Percentiles rank a stretch among this genome's conserved stretches.
Evolutionary conservation across 1,140 invertebrate species (phyloP).

Genomic region (Solen grandis): DNA sequence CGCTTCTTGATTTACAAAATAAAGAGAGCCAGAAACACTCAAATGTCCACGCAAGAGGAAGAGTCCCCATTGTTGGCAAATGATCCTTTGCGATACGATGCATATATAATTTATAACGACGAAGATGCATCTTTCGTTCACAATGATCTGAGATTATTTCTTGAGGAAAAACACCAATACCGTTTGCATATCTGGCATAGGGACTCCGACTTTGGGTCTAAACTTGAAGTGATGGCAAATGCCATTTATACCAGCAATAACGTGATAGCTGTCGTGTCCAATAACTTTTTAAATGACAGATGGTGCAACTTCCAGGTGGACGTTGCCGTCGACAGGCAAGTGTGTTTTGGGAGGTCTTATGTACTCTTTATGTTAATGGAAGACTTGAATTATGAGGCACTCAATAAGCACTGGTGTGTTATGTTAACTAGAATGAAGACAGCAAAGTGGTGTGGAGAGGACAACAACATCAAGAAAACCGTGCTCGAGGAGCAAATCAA

Average conservation of each 20-base stretch:
- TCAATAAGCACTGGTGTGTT: conserved; percentile 36
- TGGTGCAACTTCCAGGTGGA: conserved; percentile 39
- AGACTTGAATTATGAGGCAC: neutral
- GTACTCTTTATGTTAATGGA: conserved; percentile 12
- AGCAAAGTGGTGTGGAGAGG: conserved; percentile 15
- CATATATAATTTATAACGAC: conserved; percentile 16
- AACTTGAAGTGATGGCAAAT: conserved; percentile 18
- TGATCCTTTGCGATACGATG: conserved; percentile 10
- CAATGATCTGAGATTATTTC: neutral
- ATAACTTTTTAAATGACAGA: conserved; percentile 21
- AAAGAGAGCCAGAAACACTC: neutral
- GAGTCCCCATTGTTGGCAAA: neutral
- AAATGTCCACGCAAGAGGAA: neutral
- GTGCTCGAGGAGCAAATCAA: no score
- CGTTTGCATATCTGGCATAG: conserved; percentile 25
- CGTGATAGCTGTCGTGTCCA: conserved; percentile 13
- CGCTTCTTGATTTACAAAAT: conserved; percentile 9
- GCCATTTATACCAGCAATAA: conserved; percentile 21
- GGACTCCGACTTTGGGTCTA: conserved; percentile 1
- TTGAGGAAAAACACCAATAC: conserved; percentile 13
- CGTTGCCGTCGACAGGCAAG: neutral
- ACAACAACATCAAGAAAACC: no score
- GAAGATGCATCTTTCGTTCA: conserved; percentile 8
- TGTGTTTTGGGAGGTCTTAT: neutral
- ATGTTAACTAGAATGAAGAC: conserved; percentile 20